Evolutionary conservation across 2,888 invertebrate genomes (phyloP).

Genomic region (Dasypolia templi): DNA sequence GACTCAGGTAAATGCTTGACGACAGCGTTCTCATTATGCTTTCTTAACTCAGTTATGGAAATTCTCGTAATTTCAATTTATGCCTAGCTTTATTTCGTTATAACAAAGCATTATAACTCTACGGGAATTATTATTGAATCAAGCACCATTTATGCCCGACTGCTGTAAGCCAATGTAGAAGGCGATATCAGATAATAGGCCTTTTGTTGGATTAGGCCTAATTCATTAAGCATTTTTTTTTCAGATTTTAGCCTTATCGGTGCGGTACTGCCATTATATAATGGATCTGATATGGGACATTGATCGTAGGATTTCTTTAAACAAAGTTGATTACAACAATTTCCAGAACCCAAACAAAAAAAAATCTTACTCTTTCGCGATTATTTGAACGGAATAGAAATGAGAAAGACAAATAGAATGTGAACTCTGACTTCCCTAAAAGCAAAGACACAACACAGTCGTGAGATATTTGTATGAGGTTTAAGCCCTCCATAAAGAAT

Average conservation of each 20-base stretch:
- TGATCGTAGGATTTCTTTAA: background rate
- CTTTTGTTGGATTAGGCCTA: conserved; percentile 8
- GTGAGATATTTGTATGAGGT: conserved; percentile 9
- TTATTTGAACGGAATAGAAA: background rate
- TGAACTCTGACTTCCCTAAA: background rate
- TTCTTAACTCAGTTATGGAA: conserved; percentile 33
- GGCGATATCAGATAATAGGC: background rate
- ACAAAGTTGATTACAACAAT: conserved; percentile 4
- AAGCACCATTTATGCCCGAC: background rate
- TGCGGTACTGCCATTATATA: conserved; percentile 2
- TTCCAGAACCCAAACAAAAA: background rate
- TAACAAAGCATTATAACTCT: conserved; percentile 12
- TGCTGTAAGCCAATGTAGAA: background rate
- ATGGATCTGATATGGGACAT: conserved; percentile 14
- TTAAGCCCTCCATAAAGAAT: conserved; percentile 10
- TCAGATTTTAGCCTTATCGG: background rate
- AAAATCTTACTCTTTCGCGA: background rate
- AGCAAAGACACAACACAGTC: background rate
- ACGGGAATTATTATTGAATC: conserved; percentile 13
- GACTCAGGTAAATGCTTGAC: conserved; percentile 15
- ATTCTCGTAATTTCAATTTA: conserved; percentile 38
- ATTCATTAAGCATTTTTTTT: conserved; percentile 20
- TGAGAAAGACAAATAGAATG: background rate
- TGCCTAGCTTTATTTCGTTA: conserved; percentile 25
- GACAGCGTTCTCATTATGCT: conserved; percentile 31